These are phyloP conservation scores for Dicrostonyx torquatus DNA, from an alignment of 2,797 vertebrate species.

Conservation along the genomic window DNA sequence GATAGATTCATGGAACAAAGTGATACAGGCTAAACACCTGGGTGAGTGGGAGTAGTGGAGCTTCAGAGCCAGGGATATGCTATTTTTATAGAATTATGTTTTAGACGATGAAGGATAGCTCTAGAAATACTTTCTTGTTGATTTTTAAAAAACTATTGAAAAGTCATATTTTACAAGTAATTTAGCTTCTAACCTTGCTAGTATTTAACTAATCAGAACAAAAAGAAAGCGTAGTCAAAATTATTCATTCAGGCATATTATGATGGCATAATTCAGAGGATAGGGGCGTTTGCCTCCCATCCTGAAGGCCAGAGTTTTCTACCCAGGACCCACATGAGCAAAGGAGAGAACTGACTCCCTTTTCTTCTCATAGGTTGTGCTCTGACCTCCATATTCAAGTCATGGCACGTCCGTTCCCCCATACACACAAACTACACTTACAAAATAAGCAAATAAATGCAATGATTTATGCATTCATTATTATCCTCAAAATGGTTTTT, in stretches of 20 bases:
- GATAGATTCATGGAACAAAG: constrained; percentile 14
- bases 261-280: neutral
- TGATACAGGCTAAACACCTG: constrained; percentile 32
- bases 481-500: neutral
- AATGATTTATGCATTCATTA: neutral
- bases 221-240: constrained; percentile 14
- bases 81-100: constrained; percentile 50
- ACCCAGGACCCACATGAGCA: neutral
- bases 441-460: neutral
- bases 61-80: constrained; percentile 34
- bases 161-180: neutral
- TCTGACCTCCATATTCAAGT: neutral
- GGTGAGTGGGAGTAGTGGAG: neutral
- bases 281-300: neutral
- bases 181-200: constrained; percentile 1
- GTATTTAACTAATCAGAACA: neutral
- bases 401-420: neutral
- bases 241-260: neutral
- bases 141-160: neutral
- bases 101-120: constrained; percentile 43
- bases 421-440: neutral
- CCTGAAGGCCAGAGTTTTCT: neutral
- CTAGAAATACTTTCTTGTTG: constrained; percentile 4
- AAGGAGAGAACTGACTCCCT: neutral
- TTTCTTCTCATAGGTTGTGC: neutral